Evolutionary conservation across 2,888 invertebrate species (phyloP), one percentile per base, ranked within the genome.

Genomic region (Rhagophthalmus giganteus): DNA sequence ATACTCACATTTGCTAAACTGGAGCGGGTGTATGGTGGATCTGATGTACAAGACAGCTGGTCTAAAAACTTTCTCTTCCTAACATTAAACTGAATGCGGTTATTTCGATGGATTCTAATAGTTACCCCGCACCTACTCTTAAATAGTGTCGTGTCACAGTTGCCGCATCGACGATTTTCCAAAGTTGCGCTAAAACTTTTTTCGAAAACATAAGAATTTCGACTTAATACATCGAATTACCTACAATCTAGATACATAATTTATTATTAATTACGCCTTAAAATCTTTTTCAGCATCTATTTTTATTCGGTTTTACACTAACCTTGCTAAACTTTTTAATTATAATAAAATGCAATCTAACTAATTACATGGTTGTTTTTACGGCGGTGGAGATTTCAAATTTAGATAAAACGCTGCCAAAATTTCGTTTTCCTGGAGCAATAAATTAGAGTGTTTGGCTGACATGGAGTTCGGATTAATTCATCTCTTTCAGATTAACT

Each of bases 351-450:
- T 68, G 70, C 70, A 69, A 72, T 72, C 70, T 64, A 68, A 65
- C 72, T 73, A 74, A 74, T 73, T 74, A 73, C 72, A 68, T 67
- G 70, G 68, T 69, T 68, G 62, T 61, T 63, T 60, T 63, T 60
- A 63, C 54, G 59, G 49, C 46, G 48, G 50, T 44, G 50, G 68
- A 72, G 74, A 74, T 74, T 75, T 74, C 73, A 75, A 74, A 75
- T 74, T 74, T 73, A 74, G 75, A 75, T 74, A 75, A 73, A 73
- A 72, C 72, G 68, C 68, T 74, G 74, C 74, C 75, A 75, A 74
- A 74, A 73, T 74, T 73, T 73, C 72, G 72, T 71, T 71, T 69
- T 72, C 71, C 72, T 68, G 60, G 50, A 60, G 65, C 71, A 60
- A 72, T 74, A 74, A 74, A 74, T 74, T 72, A 73, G 64, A 59